Evolutionary conservation across 2,797 vertebrate species (phyloP).

Genomic region (Trachops cirrhosus): DNA sequence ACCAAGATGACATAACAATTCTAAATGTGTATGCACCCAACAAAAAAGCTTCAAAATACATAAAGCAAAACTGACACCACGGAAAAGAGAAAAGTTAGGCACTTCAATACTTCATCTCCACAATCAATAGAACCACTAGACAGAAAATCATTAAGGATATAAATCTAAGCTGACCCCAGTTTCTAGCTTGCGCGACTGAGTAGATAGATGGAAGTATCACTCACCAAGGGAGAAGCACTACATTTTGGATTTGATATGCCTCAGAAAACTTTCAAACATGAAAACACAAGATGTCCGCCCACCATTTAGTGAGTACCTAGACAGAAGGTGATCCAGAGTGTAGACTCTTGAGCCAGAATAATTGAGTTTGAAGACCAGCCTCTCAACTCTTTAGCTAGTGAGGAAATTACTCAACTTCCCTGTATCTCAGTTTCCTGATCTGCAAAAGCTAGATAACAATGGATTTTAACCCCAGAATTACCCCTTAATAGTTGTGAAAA

Average conservation of each 20-base stretch:
- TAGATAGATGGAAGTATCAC: not conserved
- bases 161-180: not conserved
- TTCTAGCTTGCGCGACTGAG: not conserved
- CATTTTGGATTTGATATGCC: not conserved
- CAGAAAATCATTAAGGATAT: not conserved
- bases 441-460: conserved; percentile 17
- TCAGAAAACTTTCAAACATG: not conserved
- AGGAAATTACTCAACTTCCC: not conserved
- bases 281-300: not conserved
- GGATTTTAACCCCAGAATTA: not conserved
- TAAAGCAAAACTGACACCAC: not conserved
- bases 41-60: not conserved
- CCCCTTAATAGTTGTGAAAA: not conserved
- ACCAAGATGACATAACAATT: not conserved
- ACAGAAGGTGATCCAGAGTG: not conserved
- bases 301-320: not conserved
- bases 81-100: not conserved
- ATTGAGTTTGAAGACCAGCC: not conserved
- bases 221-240: not conserved
- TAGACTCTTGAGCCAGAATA: not conserved
- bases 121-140: not conserved
- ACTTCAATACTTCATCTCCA: not conserved
- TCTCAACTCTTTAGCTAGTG: not conserved
- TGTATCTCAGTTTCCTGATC: not conserved
- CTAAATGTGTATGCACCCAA: not conserved